Evolutionary conservation across 2,888 invertebrate species (phyloP).

Genomic region (Eristalis intricaria): DNA sequence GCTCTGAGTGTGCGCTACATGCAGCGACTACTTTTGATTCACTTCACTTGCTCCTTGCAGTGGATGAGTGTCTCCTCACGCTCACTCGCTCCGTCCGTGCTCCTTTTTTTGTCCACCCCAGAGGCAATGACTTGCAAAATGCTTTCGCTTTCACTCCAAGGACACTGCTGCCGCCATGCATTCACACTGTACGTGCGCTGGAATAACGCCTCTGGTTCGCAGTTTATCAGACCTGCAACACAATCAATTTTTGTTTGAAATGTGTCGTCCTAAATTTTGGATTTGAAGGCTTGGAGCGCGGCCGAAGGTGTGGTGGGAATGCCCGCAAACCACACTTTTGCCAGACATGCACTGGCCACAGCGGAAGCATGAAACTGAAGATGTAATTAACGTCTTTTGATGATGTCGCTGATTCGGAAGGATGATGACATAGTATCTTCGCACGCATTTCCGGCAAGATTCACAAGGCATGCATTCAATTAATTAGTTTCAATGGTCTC

Average conservation of each 20-base stretch:
- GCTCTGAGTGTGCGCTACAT: conserved; percentile 17
- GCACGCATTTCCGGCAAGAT: background rate
- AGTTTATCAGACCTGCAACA: too few species aligned
- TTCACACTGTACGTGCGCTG: background rate
- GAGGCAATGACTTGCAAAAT: conserved; percentile 65
- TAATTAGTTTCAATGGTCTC: too few species aligned
- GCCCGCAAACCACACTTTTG: too few species aligned
- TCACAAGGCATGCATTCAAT: too few species aligned
- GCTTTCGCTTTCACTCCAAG: conserved; percentile 59
- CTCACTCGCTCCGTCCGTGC: background rate
- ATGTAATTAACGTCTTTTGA: conserved; percentile 35
- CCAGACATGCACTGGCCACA: too few species aligned
- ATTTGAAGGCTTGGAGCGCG: too few species aligned
- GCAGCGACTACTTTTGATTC: conserved; percentile 44
- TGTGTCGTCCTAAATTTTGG: too few species aligned
- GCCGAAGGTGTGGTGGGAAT: too few species aligned
- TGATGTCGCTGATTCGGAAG: background rate
- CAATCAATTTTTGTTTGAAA: too few species aligned
- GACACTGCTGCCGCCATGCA: conserved; percentile 1
- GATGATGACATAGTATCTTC: background rate
- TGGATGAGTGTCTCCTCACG: background rate
- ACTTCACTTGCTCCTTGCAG: conserved; percentile 28
- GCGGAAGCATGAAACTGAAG: background rate
- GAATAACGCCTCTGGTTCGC: background rate
- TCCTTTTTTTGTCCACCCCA: background rate